A percentile compares a stretch with the other conserved stretches of the same genome.
These are phyloP conservation scores for Pterostichus madidus DNA, from an alignment of 2,888 invertebrate species.

Conservation along the genomic window DNA sequence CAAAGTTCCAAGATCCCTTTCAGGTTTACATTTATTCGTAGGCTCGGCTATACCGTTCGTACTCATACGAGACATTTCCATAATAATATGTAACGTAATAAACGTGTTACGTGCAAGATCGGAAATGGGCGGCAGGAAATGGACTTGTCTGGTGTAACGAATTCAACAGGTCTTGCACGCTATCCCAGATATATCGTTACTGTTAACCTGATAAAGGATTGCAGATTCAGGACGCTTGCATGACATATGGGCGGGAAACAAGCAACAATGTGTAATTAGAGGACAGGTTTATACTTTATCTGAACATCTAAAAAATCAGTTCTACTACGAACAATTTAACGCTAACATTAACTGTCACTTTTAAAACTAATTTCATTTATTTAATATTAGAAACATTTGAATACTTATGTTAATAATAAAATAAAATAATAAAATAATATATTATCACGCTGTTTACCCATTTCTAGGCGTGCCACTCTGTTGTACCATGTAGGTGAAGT, in stretches of 20 bases:
- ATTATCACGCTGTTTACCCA: no score
- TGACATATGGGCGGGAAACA: background rate
- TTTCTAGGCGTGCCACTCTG: no score
- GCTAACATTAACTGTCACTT: no score
- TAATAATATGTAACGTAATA: constrained; percentile 62
- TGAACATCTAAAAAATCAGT: background rate
- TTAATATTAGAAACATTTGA: no score
- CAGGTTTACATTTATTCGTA: background rate
- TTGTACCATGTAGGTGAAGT: no score
- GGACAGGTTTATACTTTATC: background rate
- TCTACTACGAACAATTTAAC: background rate
- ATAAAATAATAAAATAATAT: no score
- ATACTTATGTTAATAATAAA: no score
- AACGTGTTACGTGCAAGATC: constrained; percentile 46
- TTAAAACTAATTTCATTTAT: no score
- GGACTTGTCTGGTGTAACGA: constrained; percentile 38
- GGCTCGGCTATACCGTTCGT: constrained; percentile 1
- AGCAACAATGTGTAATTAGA: background rate
- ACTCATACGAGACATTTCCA: constrained; percentile 44
- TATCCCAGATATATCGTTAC: constrained; percentile 14
- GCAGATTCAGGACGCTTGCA: background rate
- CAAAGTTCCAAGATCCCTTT: constrained; percentile 3
- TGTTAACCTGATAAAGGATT: constrained; percentile 1
- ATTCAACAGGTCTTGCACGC: constrained; percentile 50
- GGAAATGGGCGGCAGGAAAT: constrained; percentile 56